These are phyloP conservation scores for Oscheius myriophilus DNA, from an alignment of 2,888 invertebrate genomes.

Conservation along the genomic window DNA sequence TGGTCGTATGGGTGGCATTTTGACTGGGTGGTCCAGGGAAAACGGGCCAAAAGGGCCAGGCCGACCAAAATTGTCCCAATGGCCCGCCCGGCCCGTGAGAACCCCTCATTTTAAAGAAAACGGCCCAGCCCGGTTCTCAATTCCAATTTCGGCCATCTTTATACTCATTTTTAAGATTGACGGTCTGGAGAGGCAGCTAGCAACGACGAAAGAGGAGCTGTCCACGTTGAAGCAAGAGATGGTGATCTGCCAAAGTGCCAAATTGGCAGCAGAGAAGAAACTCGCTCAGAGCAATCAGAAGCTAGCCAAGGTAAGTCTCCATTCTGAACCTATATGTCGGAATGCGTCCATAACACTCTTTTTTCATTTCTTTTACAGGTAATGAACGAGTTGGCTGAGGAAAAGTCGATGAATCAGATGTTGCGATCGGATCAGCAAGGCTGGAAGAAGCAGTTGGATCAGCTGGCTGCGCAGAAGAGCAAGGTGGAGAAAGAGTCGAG, in stretches of 20 bases:
- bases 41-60: no score
- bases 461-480: conserved; percentile 71
- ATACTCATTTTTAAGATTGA: conserved; percentile 66
- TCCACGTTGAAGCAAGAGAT: conserved; percentile 52
- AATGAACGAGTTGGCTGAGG: conserved; percentile 58
- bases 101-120: no score
- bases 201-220: conserved; percentile 74
- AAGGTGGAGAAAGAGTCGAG: conserved; percentile 68
- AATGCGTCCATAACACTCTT: no score
- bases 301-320: conserved; percentile 72
- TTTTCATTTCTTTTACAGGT: conserved; percentile 21
- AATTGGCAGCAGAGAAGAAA: conserved; percentile 78
- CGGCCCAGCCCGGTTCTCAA: no score
- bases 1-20: no score
- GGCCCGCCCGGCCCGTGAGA: no score
- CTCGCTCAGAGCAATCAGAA: conserved; percentile 80
- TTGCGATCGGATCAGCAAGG: conserved; percentile 81
- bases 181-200: conserved; percentile 75
- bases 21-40: no score
- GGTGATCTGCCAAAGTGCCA: conserved; percentile 36
- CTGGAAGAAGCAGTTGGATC: conserved; percentile 76
- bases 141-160: no score
- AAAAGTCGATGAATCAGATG: conserved; percentile 78
- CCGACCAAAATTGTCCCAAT: no score
- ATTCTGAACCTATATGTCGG: no score